Conservation (phyloP, 2,797 vertebrate genomes). For the Odontamblyopus lacepedii region DNA sequence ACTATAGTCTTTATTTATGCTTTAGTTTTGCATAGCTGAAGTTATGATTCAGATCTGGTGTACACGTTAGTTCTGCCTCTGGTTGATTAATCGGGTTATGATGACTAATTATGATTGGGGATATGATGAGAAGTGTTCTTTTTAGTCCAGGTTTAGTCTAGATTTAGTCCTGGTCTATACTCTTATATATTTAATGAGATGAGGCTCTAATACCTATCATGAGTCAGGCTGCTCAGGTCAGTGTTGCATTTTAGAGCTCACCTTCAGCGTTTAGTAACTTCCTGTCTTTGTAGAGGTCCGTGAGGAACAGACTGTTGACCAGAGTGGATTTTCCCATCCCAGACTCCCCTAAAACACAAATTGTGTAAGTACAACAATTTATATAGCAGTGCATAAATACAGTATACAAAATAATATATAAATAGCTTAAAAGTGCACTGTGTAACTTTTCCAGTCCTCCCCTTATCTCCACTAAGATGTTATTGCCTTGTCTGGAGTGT, state of each 20-base stretch:
- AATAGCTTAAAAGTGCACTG: no score
- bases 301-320: constrained; percentile 85
- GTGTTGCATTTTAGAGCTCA: constrained; percentile 43
- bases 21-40: no score
- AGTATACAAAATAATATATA: background rate
- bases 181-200: background rate
- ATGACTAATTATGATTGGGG: no score
- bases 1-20: no score
- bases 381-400: background rate
- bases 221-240: background rate
- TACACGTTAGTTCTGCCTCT: no score
- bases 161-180: background rate
- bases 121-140: no score
- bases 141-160: background rate
- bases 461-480: no score
- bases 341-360: constrained; percentile 76
- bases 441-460: no score
- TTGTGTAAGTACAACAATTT: background rate
- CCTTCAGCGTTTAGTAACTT: constrained; percentile 85
- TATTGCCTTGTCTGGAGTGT: no score
- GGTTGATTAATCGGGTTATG: no score
- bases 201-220: no score
- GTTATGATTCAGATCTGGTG: no score
- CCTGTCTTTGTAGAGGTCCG: constrained; percentile 86
- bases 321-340: constrained; percentile 85